These are phyloP conservation scores for Rhingia rostrata DNA, from an alignment of 2,888 invertebrate species.

Conservation along the genomic window DNA sequence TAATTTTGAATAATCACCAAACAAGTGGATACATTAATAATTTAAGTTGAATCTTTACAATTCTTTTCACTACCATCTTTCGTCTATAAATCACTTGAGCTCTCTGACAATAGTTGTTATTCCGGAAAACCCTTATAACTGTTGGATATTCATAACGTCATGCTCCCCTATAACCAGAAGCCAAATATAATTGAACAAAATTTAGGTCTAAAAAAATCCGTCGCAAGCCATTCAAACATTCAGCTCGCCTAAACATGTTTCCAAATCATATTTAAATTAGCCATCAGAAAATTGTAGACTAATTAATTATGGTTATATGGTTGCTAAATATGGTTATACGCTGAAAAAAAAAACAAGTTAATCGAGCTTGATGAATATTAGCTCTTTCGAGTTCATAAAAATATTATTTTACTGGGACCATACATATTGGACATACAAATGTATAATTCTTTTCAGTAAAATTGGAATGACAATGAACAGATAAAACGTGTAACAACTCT, in stretches of 20 bases:
- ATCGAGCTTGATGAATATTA: not conserved
- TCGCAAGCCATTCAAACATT: constrained; percentile 3
- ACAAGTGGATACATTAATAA: too few species aligned
- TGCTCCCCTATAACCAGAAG: too few species aligned
- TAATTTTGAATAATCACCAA: too few species aligned
- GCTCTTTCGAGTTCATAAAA: not conserved
- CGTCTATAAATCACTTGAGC: too few species aligned
- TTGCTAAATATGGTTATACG: constrained; percentile 15
- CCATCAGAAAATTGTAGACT: constrained; percentile 12
- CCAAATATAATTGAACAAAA: too few species aligned
- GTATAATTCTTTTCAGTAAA: too few species aligned
- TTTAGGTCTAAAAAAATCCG: constrained; percentile 17
- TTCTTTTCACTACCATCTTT: too few species aligned
- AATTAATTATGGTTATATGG: constrained; percentile 16
- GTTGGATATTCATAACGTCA: too few species aligned
- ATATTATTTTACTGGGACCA: not conserved
- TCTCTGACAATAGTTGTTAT: too few species aligned
- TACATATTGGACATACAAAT: too few species aligned
- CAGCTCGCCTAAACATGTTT: not conserved
- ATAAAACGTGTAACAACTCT: not conserved
- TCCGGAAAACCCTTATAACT: too few species aligned
- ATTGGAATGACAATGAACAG: not conserved
- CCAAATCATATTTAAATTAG: constrained; percentile 24
- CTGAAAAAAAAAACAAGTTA: not conserved
- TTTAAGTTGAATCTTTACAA: too few species aligned